Base-by-base conservation (phyloP, 2,113 vertebrate species). In the Ammospiza caudacuta region DNA sequence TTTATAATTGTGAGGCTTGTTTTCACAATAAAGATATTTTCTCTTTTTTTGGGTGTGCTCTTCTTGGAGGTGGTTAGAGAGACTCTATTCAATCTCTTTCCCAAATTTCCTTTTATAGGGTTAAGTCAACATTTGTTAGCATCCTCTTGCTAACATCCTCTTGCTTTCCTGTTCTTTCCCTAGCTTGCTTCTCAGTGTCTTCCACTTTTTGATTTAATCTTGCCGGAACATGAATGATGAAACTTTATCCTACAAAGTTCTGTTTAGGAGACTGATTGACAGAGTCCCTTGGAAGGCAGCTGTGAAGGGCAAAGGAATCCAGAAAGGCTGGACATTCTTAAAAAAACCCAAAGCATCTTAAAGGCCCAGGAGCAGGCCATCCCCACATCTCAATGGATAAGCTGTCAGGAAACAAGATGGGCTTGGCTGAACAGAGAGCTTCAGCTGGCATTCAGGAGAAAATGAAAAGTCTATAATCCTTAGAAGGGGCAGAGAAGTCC, bases 371-470 rank as follows among this genome's bases (percentile, higher is more conserved):
- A 68, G 54, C 61, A 33, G 25, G 31, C 14, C 22, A 86, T 44
- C 9, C 27, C 27, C 11, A 18, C 4, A 18, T 28, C 9, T 18
- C 37, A 77, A 61, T 77, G 61, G 25, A 68, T 9, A 67, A 86
- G 22, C 17, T 44, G 14, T 44, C 0, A 0, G 31, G 33, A 24
- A 52, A 59, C 28, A 39, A 43, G 37, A 70, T 2, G 0, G 3
- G 15, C 46, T 70, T 61, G 37, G 25, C 20, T 52, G 55, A 70
- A 61, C 22, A 87, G 17, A 75, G 29, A 68, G 17, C 18, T 77
- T 44, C 3, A 2, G 54, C 18, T 23, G 37, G 27, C 49, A 61
- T 37, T 77, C 46, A 27, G 33, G 14, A 52, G 46, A 52, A 68
- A 68, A 68, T 21, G 11, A 37, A 21, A 86, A 52, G 31, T 68